Percentiles rank a stretch among this genome's conserved stretches.
Evolutionary conservation across 2,113 vertebrate species (phyloP).

Genomic region (Gobiocypris rarus): DNA sequence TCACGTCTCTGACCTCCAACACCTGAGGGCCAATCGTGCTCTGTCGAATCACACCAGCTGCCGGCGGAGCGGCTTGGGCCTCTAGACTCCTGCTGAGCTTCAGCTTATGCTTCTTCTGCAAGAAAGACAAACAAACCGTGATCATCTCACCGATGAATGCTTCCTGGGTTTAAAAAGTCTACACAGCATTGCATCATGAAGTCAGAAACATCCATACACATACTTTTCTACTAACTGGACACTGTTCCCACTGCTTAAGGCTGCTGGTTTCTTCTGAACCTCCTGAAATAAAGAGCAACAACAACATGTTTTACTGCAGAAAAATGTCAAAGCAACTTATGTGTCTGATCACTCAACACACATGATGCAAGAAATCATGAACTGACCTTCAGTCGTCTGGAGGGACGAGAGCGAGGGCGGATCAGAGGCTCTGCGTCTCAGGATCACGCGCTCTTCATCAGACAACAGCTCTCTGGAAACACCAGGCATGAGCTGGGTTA

Average conservation of each 20-base stretch:
- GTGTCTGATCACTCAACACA: neutral
- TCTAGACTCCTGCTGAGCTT: constrained; percentile 84
- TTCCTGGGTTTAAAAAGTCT: neutral
- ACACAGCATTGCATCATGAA: neutral
- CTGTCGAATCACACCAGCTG: constrained; percentile 82
- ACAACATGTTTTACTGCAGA: neutral
- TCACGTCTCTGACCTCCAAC: constrained; percentile 78
- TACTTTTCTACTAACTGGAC: constrained; percentile 88
- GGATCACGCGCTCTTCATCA: constrained; percentile 84
- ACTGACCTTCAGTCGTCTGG: constrained; percentile 83
- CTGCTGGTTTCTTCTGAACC: constrained; percentile 83
- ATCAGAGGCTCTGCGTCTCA: constrained; percentile 91
- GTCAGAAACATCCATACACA: neutral
- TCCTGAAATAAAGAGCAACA: constrained; percentile 63
- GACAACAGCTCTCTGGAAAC: constrained; percentile 82
- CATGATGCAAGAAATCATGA: neutral
- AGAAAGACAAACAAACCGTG: constrained; percentile 3
- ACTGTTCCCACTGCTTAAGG: constrained; percentile 83
- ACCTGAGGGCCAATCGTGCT: constrained; percentile 76
- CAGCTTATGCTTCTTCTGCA: constrained; percentile 82
- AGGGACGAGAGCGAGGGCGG: constrained; percentile 89
- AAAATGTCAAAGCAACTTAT: too few relatives aligned
- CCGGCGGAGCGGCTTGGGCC: constrained; percentile 76
- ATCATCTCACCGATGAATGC: neutral
- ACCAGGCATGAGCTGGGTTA: neutral